These are phyloP conservation scores for Drosophila hamatofila DNA, from an alignment of 2,888 invertebrate species.

Conservation along the genomic window DNA sequence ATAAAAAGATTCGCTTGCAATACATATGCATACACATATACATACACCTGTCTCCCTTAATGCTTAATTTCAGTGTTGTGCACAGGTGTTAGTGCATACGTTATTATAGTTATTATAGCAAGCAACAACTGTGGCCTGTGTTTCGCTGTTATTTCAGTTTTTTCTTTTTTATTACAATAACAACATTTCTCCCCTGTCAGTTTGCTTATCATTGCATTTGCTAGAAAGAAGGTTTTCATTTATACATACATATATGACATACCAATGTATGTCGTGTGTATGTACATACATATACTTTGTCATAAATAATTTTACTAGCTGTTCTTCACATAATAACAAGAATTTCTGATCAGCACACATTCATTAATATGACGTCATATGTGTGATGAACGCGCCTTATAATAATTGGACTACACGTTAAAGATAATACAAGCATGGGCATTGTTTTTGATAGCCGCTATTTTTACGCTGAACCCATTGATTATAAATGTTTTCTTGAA, in stretches of 20 bases:
- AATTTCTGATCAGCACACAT: slow-evolving; percentile 30
- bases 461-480: slow-evolving; percentile 1
- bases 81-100: slow-evolving; percentile 20
- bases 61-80: slow-evolving; percentile 10
- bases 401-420: slow-evolving; percentile 39
- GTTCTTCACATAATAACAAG: slow-evolving; percentile 21
- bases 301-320: background rate
- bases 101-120: slow-evolving; percentile 27
- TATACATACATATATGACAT: slow-evolving; percentile 9
- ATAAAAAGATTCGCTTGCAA: slow-evolving; percentile 35
- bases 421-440: slow-evolving; percentile 46
- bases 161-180: slow-evolving; percentile 20
- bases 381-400: slow-evolving; percentile 20
- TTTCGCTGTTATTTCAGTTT: slow-evolving; percentile 8
- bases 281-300: background rate
- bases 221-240: slow-evolving; percentile 16
- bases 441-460: slow-evolving; percentile 26
- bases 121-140: slow-evolving; percentile 3
- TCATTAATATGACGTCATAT: slow-evolving; percentile 54
- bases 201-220: slow-evolving; percentile 38
- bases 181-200: background rate
- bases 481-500: background rate
- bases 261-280: background rate
- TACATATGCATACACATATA: slow-evolving; percentile 5
- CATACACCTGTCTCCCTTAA: slow-evolving; percentile 19